Base-by-base conservation (phyloP, 2,888 invertebrate species). In the Drosophila nr. medialis region DNA sequence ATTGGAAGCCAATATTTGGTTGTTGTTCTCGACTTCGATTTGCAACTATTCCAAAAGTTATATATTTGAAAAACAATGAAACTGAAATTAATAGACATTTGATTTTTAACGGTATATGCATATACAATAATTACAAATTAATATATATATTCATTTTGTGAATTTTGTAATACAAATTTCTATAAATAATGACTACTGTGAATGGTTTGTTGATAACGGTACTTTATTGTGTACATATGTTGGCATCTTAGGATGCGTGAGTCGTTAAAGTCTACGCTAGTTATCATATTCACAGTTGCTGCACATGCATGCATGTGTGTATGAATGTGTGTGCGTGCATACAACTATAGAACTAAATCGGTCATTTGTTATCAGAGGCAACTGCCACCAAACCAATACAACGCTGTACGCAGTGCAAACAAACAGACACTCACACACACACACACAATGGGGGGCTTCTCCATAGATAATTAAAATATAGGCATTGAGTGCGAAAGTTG, bases 321-420 rank as follows among this genome's bases (percentile, higher is more conserved):
- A 40, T 40, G 8, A 40, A n/a, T 40, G 10, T 10, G 10, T 40
- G 10, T 18, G 18, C 10, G 5, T 42, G 45, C 21, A 45, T 13
- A 55, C 40, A 27, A 42, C 45, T 74, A 62, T 80, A 72, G 48
- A 73, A 81, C 82, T 84, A 84, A 84, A 86, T 86, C 84, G 81
- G 85, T 85, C 87, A 85, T 71, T 75, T 34, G 72, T 86, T 86
- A 85, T 85, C 85, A 72, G 70, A 51, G 45, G 56, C 65, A 66
- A 61, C 61, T 40, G 65, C 27, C 50, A 74, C 48, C 48, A 70
- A 64, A 18, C 24, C 49, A 49, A 49, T 49, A 49, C 27, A 49
- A 48, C 24, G 24, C 4, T 24, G 24, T 24, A 48, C 5, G 42
- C 42, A 21, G 24, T 27, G 24, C 48, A 48, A 24, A 13, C 45